A percentile compares a stretch with the other conserved stretches of the same genome.
These are phyloP conservation scores for Ibidorhyncha struthersii DNA, from an alignment of 2,113 vertebrate genomes.

Conservation along the genomic window DNA sequence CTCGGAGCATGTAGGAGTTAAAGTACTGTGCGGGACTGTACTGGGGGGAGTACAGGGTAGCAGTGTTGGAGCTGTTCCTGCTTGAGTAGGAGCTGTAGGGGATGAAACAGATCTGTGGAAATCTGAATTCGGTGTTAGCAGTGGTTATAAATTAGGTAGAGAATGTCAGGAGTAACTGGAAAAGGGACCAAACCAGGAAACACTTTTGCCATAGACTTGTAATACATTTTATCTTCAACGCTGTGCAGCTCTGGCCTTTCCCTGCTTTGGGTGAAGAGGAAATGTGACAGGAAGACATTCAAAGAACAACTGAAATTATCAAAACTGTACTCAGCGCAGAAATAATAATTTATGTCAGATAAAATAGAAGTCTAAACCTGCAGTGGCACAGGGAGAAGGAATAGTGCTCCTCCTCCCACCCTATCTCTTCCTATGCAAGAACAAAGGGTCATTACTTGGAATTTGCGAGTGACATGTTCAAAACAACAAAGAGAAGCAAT, in stretches of 20 bases:
- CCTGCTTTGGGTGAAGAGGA: not conserved
- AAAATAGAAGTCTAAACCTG: not conserved
- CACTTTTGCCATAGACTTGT: not conserved
- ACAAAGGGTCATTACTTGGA: not conserved
- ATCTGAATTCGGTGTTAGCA: not conserved
- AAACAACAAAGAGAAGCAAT: not conserved
- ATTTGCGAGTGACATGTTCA: not conserved
- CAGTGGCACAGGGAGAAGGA: not conserved
- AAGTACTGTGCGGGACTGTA: fast-evolving
- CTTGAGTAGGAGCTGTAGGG: not conserved
- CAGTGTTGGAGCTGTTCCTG: not conserved
- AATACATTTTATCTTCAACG: not conserved
- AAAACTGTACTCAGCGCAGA: not conserved
- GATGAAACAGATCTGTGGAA: not conserved
- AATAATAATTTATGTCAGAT: not conserved
- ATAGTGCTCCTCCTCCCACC: not conserved
- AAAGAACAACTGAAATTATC: not conserved
- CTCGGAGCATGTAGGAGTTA: fast-evolving
- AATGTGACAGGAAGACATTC: not conserved
- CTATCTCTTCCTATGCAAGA: not conserved
- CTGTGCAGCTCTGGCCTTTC: not conserved
- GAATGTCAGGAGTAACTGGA: not conserved
- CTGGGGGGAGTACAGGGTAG: not conserved
- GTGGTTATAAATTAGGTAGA: not conserved
- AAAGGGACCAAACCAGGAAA: not conserved